Base-by-base conservation (phyloP, 2,113 vertebrate species). In the Trogon melanurus region DNA sequence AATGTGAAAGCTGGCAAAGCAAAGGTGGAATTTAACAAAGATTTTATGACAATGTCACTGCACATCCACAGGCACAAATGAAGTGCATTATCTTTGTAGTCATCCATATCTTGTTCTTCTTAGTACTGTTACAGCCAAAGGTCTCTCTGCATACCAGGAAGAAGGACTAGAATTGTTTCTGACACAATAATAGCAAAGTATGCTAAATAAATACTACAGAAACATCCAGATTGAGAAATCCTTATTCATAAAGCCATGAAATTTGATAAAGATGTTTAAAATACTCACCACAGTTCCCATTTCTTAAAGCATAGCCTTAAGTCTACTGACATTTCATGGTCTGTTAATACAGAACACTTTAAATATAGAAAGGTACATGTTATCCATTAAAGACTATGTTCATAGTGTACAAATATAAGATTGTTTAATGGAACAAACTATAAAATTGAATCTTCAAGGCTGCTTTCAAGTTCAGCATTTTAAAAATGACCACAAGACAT, bases 281-380 rank as follows among this genome's bases (percentile, higher is more conserved):
- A 95, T 89, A 96, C 89, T 96, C 73, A 95, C 89, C 85, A 79
- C 94, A 66, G 34, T 95, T 93, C 79, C 94, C 86, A 89, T 85
- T 97, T 92, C 72, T 76, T 92, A 94, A 93, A 97, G 94, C 80
- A 94, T 54, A 95, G 71, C 85, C 92, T 96, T 95, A 97, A 97
- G 95, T 85, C 67, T 95, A 95, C 80, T 96, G 90, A 95, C 92
- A 98, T 97, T 98, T 97, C 89, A 96, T 97, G 93, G 90, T 97
- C 79, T 89, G 83, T 95, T 97, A 96, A 97, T 88, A 96, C 34
- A 85, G 84, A 95, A 92, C 64, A 94, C 58, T 91, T 96, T 78
- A 96, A 95, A 94, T 93, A 94, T 11, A 88, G 88, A 88, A 96
- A 96, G 78, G 93, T 92, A 82, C 54, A 71, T 15, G 64, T 90